Conservation (phyloP, 2,113 vertebrate species). For the Myotis davidii region DNA sequence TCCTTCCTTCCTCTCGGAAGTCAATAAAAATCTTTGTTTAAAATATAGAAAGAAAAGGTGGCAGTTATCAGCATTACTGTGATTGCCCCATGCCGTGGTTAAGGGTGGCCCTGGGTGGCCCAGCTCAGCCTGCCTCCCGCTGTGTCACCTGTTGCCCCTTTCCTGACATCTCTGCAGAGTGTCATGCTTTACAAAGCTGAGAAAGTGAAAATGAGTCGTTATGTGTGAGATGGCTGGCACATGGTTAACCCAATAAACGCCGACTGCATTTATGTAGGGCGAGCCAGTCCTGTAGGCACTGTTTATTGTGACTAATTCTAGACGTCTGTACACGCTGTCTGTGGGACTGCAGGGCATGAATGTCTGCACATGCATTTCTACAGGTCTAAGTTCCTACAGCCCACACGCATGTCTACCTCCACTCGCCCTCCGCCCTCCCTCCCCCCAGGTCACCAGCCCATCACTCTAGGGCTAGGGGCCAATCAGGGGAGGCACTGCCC, state of each 20-base stretch:
- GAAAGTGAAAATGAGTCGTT: background rate
- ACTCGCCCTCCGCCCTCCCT: rapidly evolving
- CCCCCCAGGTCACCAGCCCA: background rate
- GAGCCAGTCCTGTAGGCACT: background rate
- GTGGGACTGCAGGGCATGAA: no score
- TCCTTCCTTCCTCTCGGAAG: no score
- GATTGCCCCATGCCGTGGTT: rapidly evolving
- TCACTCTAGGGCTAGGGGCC: background rate
- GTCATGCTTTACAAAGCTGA: background rate
- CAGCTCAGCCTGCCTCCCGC: background rate
- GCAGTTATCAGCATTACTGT: rapidly evolving
- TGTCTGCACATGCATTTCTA: rapidly evolving
- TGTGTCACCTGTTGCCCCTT: background rate
- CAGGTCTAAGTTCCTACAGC: background rate
- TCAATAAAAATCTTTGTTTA: no score
- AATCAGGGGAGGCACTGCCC: background rate
- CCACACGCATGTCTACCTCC: rapidly evolving
- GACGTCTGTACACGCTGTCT: background rate
- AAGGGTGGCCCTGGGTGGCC: no score
- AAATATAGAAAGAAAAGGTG: no score
- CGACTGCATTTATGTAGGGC: background rate
- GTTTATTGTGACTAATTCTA: background rate
- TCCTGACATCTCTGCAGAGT: no score
- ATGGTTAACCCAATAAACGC: background rate
- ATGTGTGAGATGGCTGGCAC: background rate